Base-by-base conservation (phyloP, 2,113 vertebrate genomes). In the Pleuronectes platessa region DNA sequence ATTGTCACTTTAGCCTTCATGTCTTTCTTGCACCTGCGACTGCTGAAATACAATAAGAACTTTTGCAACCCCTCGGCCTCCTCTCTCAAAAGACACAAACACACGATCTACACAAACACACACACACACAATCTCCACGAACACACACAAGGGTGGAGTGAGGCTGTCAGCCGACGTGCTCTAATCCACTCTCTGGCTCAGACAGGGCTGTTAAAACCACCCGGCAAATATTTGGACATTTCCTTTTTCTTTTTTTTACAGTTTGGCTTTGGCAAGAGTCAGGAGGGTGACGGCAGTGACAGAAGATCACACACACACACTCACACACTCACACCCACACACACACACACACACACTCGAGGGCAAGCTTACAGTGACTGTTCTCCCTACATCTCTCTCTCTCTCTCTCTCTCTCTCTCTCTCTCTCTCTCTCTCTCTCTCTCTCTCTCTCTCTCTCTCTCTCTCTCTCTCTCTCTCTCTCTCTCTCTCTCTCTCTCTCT, bases 101-200 rank as follows among this genome's bases (percentile, higher is more conserved):
- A 35, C 24, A 60, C 49, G 51, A 21, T 31, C 31, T 31, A 31
- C 5, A 31, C 31, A 31, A 2, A 42, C n/a, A 37, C n/a, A 62
- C 11, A 72, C 26, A 15, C 18, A 59, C 31, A 27, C 5, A 53
- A 24, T 24, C 24, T 24, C 24, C n/a, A 62, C 11, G 62, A 20
- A 14, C 18, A 59, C 37, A 27, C 5, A 53, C 37, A 11, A 11
- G 40, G 3, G 40, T 12, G 12, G 40, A 42, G 40, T 42, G 40
- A 42, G 56, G 35, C 20, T 65, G 49, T 70, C 76, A 56, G 49
- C 67, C 23, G 31, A 31, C 31, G 31, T 31, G 59, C 61, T 66
- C 21, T 73, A 85, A 88, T 78, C 78, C 85, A 71, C 78, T 83
- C 73, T 20, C 24, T 18, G 45, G 68, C 71, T 68, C 35, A 73